phyloP scores from a whole-genome alignment of 2,888 invertebrate species.

The Lycia hirtaria region DNA sequence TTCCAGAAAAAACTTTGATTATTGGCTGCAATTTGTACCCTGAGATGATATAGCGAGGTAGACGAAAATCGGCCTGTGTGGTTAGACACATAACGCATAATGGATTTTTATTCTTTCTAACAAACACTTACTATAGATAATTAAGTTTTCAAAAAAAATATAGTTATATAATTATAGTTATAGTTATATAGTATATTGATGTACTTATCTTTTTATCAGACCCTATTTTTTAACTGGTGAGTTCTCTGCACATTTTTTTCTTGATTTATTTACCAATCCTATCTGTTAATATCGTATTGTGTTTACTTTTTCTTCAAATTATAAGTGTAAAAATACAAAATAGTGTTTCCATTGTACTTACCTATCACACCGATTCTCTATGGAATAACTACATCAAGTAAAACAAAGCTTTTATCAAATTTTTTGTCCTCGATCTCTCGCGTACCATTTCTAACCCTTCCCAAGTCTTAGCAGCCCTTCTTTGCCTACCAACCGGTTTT shows the following conservation, averaged over 20 bases:
- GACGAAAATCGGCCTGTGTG: slow-evolving; percentile 52
- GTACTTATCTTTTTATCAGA: no score
- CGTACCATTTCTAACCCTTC: slow-evolving; percentile 75
- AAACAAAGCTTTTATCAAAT: slow-evolving; percentile 65
- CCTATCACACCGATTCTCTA: slow-evolving; percentile 46
- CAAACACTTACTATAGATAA: neutral
- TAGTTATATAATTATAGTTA: no score
- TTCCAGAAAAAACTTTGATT: slow-evolving; percentile 79
- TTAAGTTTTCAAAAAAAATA: no score
- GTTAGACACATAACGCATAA: no score
- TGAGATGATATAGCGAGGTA: slow-evolving; percentile 52
- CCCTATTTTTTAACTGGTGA: no score
- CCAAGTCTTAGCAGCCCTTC: slow-evolving; percentile 75
- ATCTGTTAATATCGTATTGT: no score
- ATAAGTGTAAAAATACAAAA: no score
- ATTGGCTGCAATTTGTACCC: slow-evolving; percentile 83
- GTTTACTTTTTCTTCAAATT: no score
- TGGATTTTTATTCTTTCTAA: neutral
- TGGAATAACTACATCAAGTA: slow-evolving; percentile 51
- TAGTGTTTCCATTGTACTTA: neutral
- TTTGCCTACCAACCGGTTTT: slow-evolving; percentile 77
- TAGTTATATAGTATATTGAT: no score
- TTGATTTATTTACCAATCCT: no score
- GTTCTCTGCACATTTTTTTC: no score
- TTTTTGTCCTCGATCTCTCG: slow-evolving; percentile 73